phyloP scores from a whole-genome alignment of 1,140 invertebrate genomes.

The Chionoecetes opilio region DNA sequence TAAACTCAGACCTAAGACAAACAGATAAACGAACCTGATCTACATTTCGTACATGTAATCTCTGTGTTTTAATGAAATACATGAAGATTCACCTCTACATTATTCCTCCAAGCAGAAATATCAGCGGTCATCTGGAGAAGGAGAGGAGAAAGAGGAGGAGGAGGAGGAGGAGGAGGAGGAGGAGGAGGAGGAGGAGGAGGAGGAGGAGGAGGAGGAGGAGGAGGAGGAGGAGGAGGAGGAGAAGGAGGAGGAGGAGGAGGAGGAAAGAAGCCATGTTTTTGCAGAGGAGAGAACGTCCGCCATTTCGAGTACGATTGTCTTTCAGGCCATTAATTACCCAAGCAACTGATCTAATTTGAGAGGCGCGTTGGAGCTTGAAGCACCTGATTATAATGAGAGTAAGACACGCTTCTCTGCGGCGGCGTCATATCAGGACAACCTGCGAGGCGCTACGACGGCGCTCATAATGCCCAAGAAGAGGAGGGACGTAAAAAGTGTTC shows the following conservation, averaged over 20 bases:
- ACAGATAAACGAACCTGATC: constrained; percentile 3
- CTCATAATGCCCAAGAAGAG: not conserved
- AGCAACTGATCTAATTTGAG: constrained; percentile 69
- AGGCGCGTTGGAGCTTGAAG: constrained; percentile 69
- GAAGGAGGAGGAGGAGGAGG: not conserved
- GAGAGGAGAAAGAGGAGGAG: not conserved
- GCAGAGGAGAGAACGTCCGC: not conserved
- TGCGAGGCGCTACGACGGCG: not conserved
- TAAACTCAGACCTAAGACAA: not conserved
- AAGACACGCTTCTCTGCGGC: constrained; percentile 50
- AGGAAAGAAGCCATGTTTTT: not conserved
- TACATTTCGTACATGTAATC: not conserved
- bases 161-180: not conserved
- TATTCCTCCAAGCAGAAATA: not conserved
- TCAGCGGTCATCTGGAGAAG: not conserved
- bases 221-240: not conserved
- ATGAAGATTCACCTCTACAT: constrained; percentile 7
- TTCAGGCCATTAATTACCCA: constrained; percentile 64
- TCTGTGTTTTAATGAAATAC: constrained; percentile 22
- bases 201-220: not conserved
- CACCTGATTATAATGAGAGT: constrained; percentile 64
- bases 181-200: not conserved
- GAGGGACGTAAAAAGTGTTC: constrained; percentile 7
- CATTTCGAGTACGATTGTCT: constrained; percentile 52
- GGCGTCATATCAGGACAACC: not conserved